Evolutionary conservation across 2,888 invertebrate genomes (phyloP).

Genomic region (Acholoe squamosa): DNA sequence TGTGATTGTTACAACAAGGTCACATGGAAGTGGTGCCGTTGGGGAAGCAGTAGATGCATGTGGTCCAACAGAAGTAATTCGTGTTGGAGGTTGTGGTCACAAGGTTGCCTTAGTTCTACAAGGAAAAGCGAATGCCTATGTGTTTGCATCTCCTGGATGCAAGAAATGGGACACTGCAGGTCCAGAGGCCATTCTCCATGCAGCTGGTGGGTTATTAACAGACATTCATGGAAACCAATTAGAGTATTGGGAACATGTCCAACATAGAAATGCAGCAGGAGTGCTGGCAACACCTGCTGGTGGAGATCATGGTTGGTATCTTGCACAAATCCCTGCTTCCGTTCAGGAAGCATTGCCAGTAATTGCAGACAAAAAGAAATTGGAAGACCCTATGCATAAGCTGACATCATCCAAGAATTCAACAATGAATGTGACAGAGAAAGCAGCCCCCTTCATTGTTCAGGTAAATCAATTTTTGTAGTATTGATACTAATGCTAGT

Average conservation of each 20-base stretch:
- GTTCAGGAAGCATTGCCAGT: conserved; percentile 74
- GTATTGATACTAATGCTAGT: too few relatives aligned
- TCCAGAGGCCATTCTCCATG: conserved; percentile 94
- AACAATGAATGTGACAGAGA: background rate
- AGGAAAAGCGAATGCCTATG: conserved; percentile 97
- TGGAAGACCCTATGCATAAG: conserved; percentile 28
- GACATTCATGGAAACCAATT: conserved; percentile 88
- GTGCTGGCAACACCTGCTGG: conserved; percentile 93
- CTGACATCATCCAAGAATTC: background rate
- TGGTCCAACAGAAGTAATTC: conserved; percentile 90
- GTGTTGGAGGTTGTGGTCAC: conserved; percentile 98
- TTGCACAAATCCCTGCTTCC: conserved; percentile 88
- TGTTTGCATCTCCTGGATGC: conserved; percentile 96
- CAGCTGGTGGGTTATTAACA: conserved; percentile 94
- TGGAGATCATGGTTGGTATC: conserved; percentile 89
- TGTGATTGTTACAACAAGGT: conserved; percentile 95
- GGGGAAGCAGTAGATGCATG: conserved; percentile 92
- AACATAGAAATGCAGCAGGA: conserved; percentile 89
- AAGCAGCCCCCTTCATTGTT: background rate
- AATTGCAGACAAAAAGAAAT: background rate
- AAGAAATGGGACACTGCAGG: conserved; percentile 99
- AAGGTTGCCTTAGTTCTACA: conserved; percentile 94
- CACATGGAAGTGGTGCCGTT: conserved; percentile 93
- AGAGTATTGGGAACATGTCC: conserved; percentile 87
- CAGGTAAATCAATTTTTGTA: background rate